Percentiles rank a stretch among this genome's conserved stretches.
Evolutionary conservation across 1,140 invertebrate species (phyloP).

Genomic region (Saccostrea cuccullata): DNA sequence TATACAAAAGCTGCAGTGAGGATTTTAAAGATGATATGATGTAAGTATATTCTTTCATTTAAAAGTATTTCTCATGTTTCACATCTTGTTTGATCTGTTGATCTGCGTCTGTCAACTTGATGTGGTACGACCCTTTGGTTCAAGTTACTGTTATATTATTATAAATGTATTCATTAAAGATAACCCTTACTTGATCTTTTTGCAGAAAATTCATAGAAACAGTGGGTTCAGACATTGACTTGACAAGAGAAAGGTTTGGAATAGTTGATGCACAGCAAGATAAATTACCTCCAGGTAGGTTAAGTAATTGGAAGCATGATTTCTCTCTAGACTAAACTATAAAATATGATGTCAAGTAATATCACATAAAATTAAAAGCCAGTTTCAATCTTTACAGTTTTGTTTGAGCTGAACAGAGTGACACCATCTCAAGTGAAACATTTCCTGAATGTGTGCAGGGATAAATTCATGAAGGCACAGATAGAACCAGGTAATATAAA

Average conservation of each 20-base stretch:
- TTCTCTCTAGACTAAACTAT: neutral
- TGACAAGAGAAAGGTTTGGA: slow-evolving; percentile 54
- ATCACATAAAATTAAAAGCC: too few relatives aligned
- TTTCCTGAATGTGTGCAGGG: slow-evolving; percentile 90
- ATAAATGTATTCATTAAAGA: neutral
- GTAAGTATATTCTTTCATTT: slow-evolving; percentile 72
- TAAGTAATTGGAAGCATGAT: neutral
- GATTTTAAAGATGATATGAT: slow-evolving; percentile 88
- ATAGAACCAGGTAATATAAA: slow-evolving; percentile 88
- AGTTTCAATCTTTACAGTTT: slow-evolving; percentile 72
- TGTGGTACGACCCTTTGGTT: too few relatives aligned
- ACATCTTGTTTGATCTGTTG: too few relatives aligned
- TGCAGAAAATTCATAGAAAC: slow-evolving; percentile 63
- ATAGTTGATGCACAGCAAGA: slow-evolving; percentile 28
- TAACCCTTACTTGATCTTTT: neutral
- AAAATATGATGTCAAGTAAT: too few relatives aligned
- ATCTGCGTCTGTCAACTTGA: too few relatives aligned
- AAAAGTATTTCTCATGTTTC: neutral
- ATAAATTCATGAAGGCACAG: slow-evolving; percentile 92
- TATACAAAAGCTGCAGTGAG: slow-evolving; percentile 83
- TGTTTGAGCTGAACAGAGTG: slow-evolving; percentile 86
- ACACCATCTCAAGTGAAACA: slow-evolving; percentile 90
- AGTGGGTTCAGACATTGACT: slow-evolving; percentile 55
- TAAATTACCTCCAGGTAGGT: slow-evolving; percentile 52
- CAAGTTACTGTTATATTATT: too few relatives aligned